Evolutionary conservation across 2,888 invertebrate species (phyloP), one percentile per base, ranked within the genome.

Genomic region (Mythimna loreyi): DNA sequence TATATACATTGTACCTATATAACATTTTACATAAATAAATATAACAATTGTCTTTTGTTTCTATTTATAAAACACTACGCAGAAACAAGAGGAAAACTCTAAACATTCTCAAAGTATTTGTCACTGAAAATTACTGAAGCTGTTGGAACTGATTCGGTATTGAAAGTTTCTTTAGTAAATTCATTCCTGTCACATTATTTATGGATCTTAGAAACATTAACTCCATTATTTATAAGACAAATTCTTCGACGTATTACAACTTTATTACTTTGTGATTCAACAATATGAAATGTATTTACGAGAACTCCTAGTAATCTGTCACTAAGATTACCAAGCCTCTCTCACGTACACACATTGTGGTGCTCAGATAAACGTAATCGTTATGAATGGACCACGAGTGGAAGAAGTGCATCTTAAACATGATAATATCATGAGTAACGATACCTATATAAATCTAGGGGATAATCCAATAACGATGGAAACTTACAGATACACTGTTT

Each of bases 381-480:
- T 23, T 28, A 67, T 60, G 67, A 79, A 82, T 81, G 69, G 49
- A 61, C 36, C 47, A 45, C 56, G 52, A 70, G 13, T 55, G 43
- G 30, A 56, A 16, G 40, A 9, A 67, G 25, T 65, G 64, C 63
- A 67, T 57, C 33, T 43, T 9, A 59, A 67, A 67, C 53, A 63
- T 81, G 75, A 75, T 70, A 63, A 64, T 67, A 28, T 25, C 21
- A 60, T 70, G 58, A 67, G 65, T 66, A 68, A 76, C 21, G 45
- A 65, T 53, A 60, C 36, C 6, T 52, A 55, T 16, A 67, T 65
- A 56, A 64, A 62, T 72, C 50, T 43, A 53, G 16, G 49, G 60
- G 45, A 74, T 76, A 62, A 80, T 78, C 58, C 62, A 45, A 45
- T 64, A 52, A 28, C 65, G 21, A 50, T 70, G 80, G 81, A 76